Conservation (phyloP, 1,140 invertebrate species). For the Amphibalanus amphitrite region DNA sequence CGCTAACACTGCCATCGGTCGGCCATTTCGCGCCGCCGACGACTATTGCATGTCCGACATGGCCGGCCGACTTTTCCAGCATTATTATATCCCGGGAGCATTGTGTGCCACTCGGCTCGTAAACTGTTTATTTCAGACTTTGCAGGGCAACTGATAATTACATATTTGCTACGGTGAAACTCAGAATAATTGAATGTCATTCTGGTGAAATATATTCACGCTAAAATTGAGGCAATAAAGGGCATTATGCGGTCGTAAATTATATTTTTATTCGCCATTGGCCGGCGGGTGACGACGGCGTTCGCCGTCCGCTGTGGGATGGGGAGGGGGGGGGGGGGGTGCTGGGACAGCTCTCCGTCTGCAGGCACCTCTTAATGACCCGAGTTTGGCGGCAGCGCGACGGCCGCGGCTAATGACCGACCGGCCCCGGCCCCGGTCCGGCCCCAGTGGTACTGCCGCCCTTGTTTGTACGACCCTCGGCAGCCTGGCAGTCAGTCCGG, state of each 20-base stretch:
- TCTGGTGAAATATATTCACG: constrained; percentile 1
- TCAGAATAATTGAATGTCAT: constrained; percentile 1
- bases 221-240: background rate
- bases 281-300: background rate
- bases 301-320: background rate
- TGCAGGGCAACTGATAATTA: background rate
- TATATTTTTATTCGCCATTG: background rate
- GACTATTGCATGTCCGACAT: background rate
- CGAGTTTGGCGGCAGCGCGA: background rate
- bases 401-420: too few species aligned
- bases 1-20: background rate
- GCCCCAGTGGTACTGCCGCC: too few species aligned
- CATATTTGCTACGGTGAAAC: background rate
- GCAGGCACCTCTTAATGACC: background rate
- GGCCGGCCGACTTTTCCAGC: background rate
- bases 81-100: background rate
- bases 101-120: background rate
- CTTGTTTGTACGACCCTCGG: too few species aligned
- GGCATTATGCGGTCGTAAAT: background rate
- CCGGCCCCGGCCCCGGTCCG: too few species aligned
- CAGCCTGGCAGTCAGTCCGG: too few species aligned
- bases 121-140: background rate
- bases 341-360: background rate
- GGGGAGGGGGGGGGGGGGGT: too few species aligned
- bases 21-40: background rate